Percentiles rank a stretch among this genome's conserved stretches.
Evolutionary conservation across 2,888 invertebrate genomes (phyloP).

Genomic region (Aromia moschata): DNA sequence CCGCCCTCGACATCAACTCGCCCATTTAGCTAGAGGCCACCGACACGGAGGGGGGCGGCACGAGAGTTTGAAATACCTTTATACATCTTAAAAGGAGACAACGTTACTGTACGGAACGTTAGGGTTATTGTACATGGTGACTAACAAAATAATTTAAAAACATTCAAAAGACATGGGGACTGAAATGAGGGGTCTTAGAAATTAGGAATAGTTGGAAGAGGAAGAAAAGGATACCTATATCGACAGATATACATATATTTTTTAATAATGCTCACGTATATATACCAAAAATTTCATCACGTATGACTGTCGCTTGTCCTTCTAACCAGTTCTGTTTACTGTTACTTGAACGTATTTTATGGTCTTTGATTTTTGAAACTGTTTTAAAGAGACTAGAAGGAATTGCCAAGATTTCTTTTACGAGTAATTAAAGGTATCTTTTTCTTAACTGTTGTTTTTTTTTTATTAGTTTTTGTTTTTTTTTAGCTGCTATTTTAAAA

Average conservation of each 20-base stretch:
- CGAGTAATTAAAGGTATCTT: not conserved
- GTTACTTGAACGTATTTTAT: not conserved
- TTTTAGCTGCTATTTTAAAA: too few species aligned
- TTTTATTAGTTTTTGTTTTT: not conserved
- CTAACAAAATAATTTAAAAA: constrained; percentile 32
- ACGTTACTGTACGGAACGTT: constrained; percentile 46
- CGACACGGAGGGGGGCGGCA: constrained; percentile 32
- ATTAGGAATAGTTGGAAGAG: constrained; percentile 3
- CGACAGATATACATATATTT: not conserved
- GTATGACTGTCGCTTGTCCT: not conserved
- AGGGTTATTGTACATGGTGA: constrained; percentile 30
- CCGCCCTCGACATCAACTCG: constrained; percentile 63
- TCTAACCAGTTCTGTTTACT: constrained; percentile 2
- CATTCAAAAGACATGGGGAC: constrained; percentile 21
- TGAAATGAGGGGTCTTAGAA: constrained; percentile 37
- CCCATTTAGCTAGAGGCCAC: constrained; percentile 55
- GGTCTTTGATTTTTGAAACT: too few species aligned
- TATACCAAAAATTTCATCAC: constrained; percentile 16
- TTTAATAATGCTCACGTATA: constrained; percentile 18
- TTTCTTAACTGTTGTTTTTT: not conserved
- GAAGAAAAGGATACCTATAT: constrained; percentile 6
- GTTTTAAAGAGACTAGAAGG: too few species aligned
- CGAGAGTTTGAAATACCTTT: constrained; percentile 53
- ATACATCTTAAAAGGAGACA: constrained; percentile 46
- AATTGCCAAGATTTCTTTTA: too few species aligned